Evolutionary conservation across 1,140 invertebrate species (phyloP).

Genomic region (Pachypeltis micranthus): DNA sequence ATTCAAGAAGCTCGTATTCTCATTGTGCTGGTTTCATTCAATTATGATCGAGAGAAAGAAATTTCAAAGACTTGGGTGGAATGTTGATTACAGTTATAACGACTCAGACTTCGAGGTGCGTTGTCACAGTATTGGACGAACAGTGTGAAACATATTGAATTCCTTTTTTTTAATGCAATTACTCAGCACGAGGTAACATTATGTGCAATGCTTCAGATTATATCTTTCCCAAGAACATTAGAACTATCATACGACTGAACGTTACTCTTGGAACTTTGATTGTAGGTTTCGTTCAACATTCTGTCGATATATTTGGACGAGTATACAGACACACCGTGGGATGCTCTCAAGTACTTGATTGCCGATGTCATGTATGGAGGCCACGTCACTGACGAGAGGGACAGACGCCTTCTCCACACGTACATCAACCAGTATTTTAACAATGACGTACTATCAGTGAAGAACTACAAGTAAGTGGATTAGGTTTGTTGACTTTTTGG

Average conservation of each 20-base stretch:
- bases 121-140: no score
- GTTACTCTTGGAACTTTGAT: no score
- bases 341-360: conserved; percentile 79
- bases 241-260: no score
- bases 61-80: conserved; percentile 85
- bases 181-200: no score
- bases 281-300: conserved; percentile 72
- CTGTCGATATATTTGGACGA: conserved; percentile 69
- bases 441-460: conserved; percentile 47
- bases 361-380: conserved; percentile 89
- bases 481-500: background rate
- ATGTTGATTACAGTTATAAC: conserved; percentile 76
- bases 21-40: conserved; percentile 82
- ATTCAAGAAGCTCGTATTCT: conserved; percentile 77
- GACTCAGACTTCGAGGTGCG: conserved; percentile 76
- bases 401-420: conserved; percentile 63
- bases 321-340: conserved; percentile 77
- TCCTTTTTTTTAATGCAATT: no score
- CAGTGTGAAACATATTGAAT: no score
- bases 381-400: conserved; percentile 91
- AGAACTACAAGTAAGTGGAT: conserved; percentile 48
- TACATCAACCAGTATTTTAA: conserved; percentile 73
- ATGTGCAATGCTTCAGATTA: no score
- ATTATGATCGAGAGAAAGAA: conserved; percentile 76
- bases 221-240: no score